Base-by-base conservation (phyloP, 2,113 vertebrate species). In the Hipposideros armiger region DNA sequence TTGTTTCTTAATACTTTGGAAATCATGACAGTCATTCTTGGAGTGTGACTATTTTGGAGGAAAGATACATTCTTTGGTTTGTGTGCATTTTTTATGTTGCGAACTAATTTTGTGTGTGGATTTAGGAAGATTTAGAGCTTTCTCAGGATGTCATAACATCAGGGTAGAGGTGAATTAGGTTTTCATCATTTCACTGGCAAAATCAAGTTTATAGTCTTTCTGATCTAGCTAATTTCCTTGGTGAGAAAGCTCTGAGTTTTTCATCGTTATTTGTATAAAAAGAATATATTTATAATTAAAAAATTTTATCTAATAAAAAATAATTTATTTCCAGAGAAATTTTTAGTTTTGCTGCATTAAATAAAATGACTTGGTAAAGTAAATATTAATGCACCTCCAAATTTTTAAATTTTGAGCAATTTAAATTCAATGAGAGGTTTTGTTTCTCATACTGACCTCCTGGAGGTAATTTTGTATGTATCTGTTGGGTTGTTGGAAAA, bases 1-100 rank as follows among this genome's bases (percentile, higher is more conserved):
- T 74, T 83, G 6, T 81, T 95, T 87, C 36, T 30, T 77, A 54
- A 42, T 80, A 54, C 62, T 95, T 95, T 95, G 69, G 88, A 82
- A 94, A 83, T 90, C 56, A 80, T 45, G 47, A 72, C 1, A 20
- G 0, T 54, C 24, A 73, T 47, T 90, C 11, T 82, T 94, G 17
- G 26, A 54, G 32, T 77, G 7, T 47, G 30, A 76, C n/a, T 73
- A 32, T 62, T 90, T 73, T 74, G 47, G 20, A 91, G 45, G 40
- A 88, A 86, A 90, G 73, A 42, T 92, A 36, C 19, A 56, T 84
- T 94, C 4, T 96, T 19, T 69, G 20, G n/a, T 62, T 87, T 90
- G 30, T 82, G 4, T 90, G 52, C 20, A 40, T 72, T 56, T 94
- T 67, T 58, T 62, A 16, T 56, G 24, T 72, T 91, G 5, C 3